These are phyloP conservation scores for Pheucticus melanocephalus DNA, from an alignment of 2,113 vertebrate genomes.

Conservation along the genomic window DNA sequence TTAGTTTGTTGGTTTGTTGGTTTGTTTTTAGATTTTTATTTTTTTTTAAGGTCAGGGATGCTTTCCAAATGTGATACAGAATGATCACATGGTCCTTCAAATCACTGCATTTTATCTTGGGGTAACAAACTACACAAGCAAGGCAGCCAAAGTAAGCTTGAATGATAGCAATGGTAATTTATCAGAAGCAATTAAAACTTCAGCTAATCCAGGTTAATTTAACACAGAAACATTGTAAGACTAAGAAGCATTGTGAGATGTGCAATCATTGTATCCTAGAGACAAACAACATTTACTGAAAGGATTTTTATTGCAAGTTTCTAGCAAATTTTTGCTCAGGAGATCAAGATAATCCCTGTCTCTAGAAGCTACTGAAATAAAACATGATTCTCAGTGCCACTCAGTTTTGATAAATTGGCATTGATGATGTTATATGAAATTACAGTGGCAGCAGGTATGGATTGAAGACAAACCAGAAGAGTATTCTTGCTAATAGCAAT, in stretches of 20 bases:
- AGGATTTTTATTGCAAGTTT: not conserved
- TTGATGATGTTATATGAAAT: not conserved
- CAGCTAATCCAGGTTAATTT: not conserved
- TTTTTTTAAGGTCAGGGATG: not conserved
- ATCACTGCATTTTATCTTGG: not conserved
- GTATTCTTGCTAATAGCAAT: not conserved
- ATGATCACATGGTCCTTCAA: not conserved
- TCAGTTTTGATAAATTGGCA: not conserved
- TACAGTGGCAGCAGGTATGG: not conserved
- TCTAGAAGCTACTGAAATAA: not conserved
- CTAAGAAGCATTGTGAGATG: not conserved
- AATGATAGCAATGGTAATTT: not conserved
- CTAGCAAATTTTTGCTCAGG: not conserved
- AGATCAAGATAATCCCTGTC: not conserved
- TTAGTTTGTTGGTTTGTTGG: not conserved
- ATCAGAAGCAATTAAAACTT: not conserved
- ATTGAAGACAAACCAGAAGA: not conserved
- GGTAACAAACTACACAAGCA: not conserved
- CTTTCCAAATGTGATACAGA: not conserved
- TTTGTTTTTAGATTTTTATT: not conserved
- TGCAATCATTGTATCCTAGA: not conserved
- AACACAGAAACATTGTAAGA: not conserved
- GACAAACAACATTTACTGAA: not conserved
- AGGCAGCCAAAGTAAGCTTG: not conserved
- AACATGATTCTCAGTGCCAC: not conserved